Evolutionary conservation across 1,140 invertebrate genomes (phyloP), one percentile per base, ranked within the genome.

Genomic region (Drosophila serrata): DNA sequence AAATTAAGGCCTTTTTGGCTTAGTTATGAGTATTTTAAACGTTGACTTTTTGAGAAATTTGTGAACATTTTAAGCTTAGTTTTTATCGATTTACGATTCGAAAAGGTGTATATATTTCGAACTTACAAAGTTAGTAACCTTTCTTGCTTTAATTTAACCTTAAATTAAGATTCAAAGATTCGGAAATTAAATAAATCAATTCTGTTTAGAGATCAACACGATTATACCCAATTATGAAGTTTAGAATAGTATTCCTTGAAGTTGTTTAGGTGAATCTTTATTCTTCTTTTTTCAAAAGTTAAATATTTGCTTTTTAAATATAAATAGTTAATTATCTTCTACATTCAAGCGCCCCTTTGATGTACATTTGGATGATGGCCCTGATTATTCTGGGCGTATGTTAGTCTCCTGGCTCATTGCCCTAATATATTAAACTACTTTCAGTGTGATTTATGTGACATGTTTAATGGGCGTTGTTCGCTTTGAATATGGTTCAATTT

Each of bases 381-480:
- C 42, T 19, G 53, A 15, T 46, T 2, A 19, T 29, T n/a, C 39
- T 33, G 33, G 33, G 40, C 11, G 31, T 24, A 17, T 35, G 63
- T 46, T 33, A 39, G 55, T 55, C 29, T 56, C 11, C 31, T 57
- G 22, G 29, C 43, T 72, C 51, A 72, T 72, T 72, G 35, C 35
- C 65, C 19, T 72, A 72, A 72, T 49, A 53, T 69, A 56, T 51
- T 53, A 33, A 49, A 68, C 35, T 75, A 69, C 59, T 76, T 64
- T 69, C 55, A 46, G 62, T n/a, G 59, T 88, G 84, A 87, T 87
- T 86, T 86, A 88, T 88, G 84, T 73, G 84, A 76, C 82, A 80
- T 61, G 65, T 69, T 79, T 64, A 67, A 79, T 79, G 75, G 75
- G 73, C 42, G 61, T 64, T 64, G 61, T 64, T 64, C 53, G 42